phyloP scores from a whole-genome alignment of 2,797 vertebrate species.

The Capromys pilorides region DNA sequence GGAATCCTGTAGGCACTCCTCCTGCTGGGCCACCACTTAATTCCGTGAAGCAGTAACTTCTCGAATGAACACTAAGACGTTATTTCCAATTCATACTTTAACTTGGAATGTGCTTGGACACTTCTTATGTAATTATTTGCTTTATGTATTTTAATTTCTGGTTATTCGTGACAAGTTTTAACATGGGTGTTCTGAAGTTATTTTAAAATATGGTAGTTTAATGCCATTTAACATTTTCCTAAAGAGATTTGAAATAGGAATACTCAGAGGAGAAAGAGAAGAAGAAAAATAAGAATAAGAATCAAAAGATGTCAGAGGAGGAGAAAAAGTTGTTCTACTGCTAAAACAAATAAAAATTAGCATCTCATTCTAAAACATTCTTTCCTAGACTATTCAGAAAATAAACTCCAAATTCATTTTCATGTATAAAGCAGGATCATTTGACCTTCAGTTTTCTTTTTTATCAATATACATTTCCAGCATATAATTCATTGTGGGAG shows the following conservation, averaged over 20 bases:
- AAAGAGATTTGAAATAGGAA: not conserved
- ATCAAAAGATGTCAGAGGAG: too few relatives aligned
- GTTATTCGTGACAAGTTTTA: not conserved
- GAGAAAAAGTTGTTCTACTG: not conserved
- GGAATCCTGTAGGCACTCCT: not conserved
- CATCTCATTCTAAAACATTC: not conserved
- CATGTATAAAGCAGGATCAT: not conserved
- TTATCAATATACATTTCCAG: not conserved
- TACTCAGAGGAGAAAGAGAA: not conserved
- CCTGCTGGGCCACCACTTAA: not conserved
- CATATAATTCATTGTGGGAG: not conserved
- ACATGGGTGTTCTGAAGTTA: not conserved
- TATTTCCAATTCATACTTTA: constrained; percentile 25
- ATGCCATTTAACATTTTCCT: not conserved
- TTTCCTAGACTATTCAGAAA: not conserved
- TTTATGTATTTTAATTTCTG: not conserved
- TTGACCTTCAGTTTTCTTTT: not conserved
- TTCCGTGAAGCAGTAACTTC: not conserved
- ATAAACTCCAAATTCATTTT: not conserved
- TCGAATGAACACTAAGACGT: not conserved
- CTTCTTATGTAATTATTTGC: not conserved
- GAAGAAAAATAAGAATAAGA: not conserved
- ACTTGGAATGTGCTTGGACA: not conserved
- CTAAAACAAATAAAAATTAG: not conserved
- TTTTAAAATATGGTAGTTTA: not conserved